Conservation (phyloP, 2,113 vertebrate species). For the Crocuta crocuta region DNA sequence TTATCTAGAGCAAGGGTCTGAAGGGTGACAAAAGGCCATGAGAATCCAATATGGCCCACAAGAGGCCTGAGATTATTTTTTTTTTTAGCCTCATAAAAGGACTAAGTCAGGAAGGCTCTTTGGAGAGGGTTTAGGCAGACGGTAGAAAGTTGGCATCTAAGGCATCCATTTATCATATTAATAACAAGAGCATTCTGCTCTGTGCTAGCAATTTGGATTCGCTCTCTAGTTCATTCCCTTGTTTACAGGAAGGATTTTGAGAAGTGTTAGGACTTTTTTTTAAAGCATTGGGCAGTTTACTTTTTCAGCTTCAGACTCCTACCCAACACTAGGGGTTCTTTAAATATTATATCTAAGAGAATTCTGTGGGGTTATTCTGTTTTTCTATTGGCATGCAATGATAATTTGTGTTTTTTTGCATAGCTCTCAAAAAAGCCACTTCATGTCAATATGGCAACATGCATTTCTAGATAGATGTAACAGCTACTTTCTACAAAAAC, state of each 20-base stretch:
- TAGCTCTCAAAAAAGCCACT: constrained; percentile 50
- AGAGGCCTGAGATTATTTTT: neutral
- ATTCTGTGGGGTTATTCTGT: constrained; percentile 18
- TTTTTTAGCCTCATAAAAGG: neutral
- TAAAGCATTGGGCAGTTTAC: neutral
- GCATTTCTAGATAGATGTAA: constrained; percentile 47
- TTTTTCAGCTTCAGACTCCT: constrained; percentile 8
- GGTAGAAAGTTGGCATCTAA: neutral
- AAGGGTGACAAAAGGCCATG: neutral
- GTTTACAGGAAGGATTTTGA: neutral
- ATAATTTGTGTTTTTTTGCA: constrained; percentile 42
- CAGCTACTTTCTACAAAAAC: constrained; percentile 63
- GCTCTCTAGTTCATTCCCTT: neutral
- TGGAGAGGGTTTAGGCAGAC: neutral
- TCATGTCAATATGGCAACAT: constrained; percentile 35
- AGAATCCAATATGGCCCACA: neutral
- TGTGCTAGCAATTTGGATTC: neutral
- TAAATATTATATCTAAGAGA: constrained; percentile 2
- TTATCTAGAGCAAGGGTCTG: neutral
- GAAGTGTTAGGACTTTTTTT: neutral
- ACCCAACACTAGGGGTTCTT: neutral
- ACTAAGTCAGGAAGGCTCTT: neutral
- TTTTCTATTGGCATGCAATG: neutral
- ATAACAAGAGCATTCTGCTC: neutral
- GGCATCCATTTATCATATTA: neutral